A percentile compares a stretch with the other conserved stretches of the same genome.
Evolutionary conservation across 1,140 invertebrate genomes (phyloP).

Genomic region (Brachionus angularis): DNA sequence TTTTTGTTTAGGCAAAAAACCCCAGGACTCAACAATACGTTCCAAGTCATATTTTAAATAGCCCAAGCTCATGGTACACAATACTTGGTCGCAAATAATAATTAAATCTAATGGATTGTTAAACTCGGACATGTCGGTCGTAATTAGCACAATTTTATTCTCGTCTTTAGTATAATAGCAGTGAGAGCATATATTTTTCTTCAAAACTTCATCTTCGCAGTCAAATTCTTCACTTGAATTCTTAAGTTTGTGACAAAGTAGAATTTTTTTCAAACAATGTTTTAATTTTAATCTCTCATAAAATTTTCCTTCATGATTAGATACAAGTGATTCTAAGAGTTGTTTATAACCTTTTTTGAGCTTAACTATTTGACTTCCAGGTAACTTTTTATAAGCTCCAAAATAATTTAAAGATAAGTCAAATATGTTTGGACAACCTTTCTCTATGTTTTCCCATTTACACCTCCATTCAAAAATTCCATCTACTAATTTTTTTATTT

Average conservation of each 20-base stretch:
- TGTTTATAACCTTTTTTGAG: conserved; percentile 1
- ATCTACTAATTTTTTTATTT: too few species aligned
- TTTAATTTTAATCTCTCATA: neutral
- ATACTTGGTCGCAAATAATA: neutral
- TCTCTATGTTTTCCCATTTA: conserved; percentile 38
- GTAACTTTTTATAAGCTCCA: neutral
- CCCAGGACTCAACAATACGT: neutral
- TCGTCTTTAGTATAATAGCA: neutral
- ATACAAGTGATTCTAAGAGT: neutral
- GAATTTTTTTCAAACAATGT: conserved; percentile 6
- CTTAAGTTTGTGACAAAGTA: neutral
- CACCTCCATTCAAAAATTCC: conserved; percentile 8
- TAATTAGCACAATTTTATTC: conserved; percentile 1
- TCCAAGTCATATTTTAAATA: conserved; percentile 27
- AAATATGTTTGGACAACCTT: neutral
- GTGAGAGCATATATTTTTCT: too few species aligned
- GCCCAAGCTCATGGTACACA: conserved; percentile 15
- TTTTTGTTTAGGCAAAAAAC: neutral
- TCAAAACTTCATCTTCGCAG: too few species aligned
- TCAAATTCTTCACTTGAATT: neutral
- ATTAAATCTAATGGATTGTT: too few species aligned
- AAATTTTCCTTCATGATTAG: neutral
- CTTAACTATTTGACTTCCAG: conserved; percentile 10
- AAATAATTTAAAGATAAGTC: conserved; percentile 30
- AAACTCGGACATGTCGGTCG: too few species aligned